Base-by-base conservation (phyloP, 2,113 vertebrate genomes). In the Nicator chloris region DNA sequence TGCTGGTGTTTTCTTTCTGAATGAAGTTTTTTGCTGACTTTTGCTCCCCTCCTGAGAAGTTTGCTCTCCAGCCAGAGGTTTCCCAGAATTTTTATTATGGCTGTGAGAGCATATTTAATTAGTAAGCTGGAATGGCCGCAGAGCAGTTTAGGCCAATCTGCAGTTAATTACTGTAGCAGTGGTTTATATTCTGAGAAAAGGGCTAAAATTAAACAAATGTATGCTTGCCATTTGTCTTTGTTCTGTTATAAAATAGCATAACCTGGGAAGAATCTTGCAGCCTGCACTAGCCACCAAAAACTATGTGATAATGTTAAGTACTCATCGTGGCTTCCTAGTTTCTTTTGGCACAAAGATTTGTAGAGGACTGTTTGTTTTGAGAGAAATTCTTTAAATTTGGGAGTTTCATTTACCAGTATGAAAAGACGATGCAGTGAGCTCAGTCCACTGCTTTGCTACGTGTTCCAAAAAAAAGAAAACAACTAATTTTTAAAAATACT, bases 21-120 rank as follows among this genome's bases (percentile, higher is more conserved):
- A 88, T 96, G 95, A 84, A 93, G 89, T 91, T 89, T 85, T 78
- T 90, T 80, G 77, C 90, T 86, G 90, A 85, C 90, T 94, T 96
- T 80, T 0, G 45, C 75, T 93, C 65, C 76, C 49, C 56, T 95
- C 86, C 87, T 86, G 87, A 89, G 69, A 53, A 78, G 75, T 35
- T 40, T 82, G 88, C 77, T 96, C 79, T 91, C 70, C 82, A 96
- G 95, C 94, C 95, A 95, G 89, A 91, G 82, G 77, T 95, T 96
- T 97, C 86, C 91, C 92, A 93, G 94, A 96, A 95, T 95, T 96
- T 97, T 95, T 95, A 91, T 97, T 86, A 86, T 79, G 92, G 88
- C 93, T 93, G 89, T 86, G 83, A 97, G 93, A 96, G 78, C 94
- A 85, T 90, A 91, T 94, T 97, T 97, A 97, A 97, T 97, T 96